phyloP scores from a whole-genome alignment of 2,113 vertebrate species.

The Ariopsis seemanni region DNA sequence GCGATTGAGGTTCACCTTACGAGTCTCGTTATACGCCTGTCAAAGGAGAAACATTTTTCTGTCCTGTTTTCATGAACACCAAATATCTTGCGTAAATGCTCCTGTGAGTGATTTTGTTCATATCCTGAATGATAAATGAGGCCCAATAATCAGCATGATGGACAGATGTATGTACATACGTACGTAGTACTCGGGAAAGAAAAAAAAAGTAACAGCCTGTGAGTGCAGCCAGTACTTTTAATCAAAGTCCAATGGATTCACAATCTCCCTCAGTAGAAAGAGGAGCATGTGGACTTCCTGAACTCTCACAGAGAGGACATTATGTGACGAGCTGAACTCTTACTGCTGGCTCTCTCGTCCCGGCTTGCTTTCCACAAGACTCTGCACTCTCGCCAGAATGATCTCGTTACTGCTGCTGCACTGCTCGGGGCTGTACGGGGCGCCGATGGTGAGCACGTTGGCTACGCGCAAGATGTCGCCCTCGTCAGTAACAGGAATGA shows the following conservation, averaged over 20 bases:
- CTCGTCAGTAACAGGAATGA: slow-evolving; percentile 79
- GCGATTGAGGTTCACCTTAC: background rate
- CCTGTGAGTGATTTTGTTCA: background rate
- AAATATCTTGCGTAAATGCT: background rate
- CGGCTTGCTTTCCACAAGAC: slow-evolving; percentile 75
- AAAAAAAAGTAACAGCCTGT: background rate
- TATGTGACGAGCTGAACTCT: background rate
- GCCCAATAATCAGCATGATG: too few species aligned
- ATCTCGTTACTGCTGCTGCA: slow-evolving; percentile 90
- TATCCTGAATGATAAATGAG: too few species aligned
- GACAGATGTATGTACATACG: too few species aligned
- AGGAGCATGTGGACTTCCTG: background rate
- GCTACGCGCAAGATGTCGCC: slow-evolving; percentile 78
- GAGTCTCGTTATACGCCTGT: background rate
- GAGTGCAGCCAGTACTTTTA: background rate
- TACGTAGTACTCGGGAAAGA: background rate
- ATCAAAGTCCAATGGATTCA: background rate
- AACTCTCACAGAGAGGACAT: slow-evolving; percentile 26
- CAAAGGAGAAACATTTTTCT: too few species aligned
- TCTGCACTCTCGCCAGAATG: slow-evolving; percentile 85
- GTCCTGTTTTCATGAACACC: background rate
- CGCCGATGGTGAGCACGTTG: slow-evolving; percentile 78
- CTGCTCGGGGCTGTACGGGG: slow-evolving; percentile 83
- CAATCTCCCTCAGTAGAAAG: background rate
- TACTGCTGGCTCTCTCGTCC: background rate